Evolutionary conservation across 2,113 vertebrate species (phyloP).

Genomic region (Ophthalmolycus amberensis): DNA sequence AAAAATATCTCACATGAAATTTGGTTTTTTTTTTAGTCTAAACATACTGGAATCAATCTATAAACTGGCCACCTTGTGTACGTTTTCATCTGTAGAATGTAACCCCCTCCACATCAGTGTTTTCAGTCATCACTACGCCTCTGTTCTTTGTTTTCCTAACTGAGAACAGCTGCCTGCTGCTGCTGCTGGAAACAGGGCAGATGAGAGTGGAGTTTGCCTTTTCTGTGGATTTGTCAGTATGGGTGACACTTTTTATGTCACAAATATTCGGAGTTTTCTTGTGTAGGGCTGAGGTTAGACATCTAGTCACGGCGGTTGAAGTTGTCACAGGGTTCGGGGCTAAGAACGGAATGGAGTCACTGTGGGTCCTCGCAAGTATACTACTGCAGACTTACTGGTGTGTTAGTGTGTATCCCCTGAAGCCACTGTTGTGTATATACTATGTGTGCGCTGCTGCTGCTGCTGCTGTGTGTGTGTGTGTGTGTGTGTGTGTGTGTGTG

Average conservation of each 20-base stretch:
- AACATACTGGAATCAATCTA: neutral
- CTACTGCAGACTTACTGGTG: neutral
- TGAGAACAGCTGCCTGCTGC: neutral
- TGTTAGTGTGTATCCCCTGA: conserved; percentile 42
- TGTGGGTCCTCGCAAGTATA: conserved; percentile 21
- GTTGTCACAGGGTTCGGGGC: neutral
- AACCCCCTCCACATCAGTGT: neutral
- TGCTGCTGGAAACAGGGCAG: neutral
- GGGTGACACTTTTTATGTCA: neutral
- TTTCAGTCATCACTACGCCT: neutral
- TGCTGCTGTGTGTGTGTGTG: conserved; percentile 1
- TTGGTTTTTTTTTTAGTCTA: neutral
- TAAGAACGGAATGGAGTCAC: neutral
- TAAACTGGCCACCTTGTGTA: neutral
- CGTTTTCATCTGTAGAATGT: neutral
- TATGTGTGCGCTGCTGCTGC: conserved; percentile 16
- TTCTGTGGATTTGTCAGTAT: neutral
- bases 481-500: conserved; percentile 17
- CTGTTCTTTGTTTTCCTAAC: neutral
- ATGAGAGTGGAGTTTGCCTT: neutral
- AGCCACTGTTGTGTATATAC: conserved; percentile 30
- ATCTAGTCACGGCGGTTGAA: neutral
- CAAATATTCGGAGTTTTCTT: neutral
- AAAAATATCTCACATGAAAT: neutral
- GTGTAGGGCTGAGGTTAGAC: neutral